Conservation (phyloP, 2,797 vertebrate genomes). For the Tokudaia muenninki region DNA sequence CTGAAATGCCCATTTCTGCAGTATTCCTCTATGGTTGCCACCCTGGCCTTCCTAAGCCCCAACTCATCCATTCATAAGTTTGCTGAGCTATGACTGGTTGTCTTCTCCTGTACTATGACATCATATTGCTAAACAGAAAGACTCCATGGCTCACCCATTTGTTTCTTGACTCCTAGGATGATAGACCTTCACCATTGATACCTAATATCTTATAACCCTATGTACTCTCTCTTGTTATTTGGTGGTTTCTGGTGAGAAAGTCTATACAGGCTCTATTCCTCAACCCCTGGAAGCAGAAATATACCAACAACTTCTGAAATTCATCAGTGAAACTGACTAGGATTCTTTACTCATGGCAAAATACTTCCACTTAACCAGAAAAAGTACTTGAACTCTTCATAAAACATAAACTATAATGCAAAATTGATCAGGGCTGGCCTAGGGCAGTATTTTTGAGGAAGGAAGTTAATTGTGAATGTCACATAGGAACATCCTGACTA, state of each 20-base stretch:
- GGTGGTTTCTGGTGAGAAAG: neutral
- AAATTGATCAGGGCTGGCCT: constrained; percentile 14
- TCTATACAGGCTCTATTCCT: neutral
- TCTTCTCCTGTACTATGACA: neutral
- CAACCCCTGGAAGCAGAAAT: neutral
- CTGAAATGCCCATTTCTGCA: neutral
- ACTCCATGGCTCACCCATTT: neutral
- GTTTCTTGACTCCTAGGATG: neutral
- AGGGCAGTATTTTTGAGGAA: neutral
- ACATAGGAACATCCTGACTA: neutral
- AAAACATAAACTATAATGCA: neutral
- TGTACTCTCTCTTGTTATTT: neutral
- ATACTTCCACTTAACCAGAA: neutral
- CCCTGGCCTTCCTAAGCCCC: neutral
- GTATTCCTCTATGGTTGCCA: neutral
- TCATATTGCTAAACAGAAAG: neutral
- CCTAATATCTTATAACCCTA: neutral
- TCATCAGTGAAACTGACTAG: neutral
- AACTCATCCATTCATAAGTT: neutral
- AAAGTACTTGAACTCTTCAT: constrained; percentile 28
- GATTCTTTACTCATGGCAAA: neutral
- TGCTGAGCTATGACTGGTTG: neutral
- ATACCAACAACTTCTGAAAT: neutral
- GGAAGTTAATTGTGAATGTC: neutral
- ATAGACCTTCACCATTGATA: neutral